Percentiles rank a stretch among this genome's conserved stretches.
Conservation (phyloP, 2,888 invertebrate species). For the Drosophila anomelani region DNA sequence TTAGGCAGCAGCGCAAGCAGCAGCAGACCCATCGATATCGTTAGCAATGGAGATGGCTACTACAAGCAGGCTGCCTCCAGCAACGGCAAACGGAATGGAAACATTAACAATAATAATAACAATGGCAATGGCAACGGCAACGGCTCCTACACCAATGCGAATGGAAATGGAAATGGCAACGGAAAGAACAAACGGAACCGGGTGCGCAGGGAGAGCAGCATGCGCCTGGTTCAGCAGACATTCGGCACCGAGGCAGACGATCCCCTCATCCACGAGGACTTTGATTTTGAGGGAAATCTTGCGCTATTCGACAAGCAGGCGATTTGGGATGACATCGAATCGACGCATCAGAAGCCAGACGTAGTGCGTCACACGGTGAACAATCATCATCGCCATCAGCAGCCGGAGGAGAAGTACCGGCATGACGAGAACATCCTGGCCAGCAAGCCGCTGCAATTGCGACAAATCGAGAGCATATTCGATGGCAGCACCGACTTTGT, state of each 20-base stretch:
- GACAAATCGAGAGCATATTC: constrained; percentile 88
- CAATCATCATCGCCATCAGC: constrained; percentile 75
- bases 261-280: constrained; percentile 87
- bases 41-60: constrained; percentile 57
- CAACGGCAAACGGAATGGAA: constrained; percentile 36
- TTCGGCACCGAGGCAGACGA: constrained; percentile 84
- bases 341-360: constrained; percentile 74
- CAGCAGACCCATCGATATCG: constrained; percentile 83
- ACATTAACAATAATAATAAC: constrained; percentile 49
- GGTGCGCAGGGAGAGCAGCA: constrained; percentile 78
- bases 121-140: constrained; percentile 52
- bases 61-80: constrained; percentile 74
- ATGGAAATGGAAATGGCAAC: constrained; percentile 54
- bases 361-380: constrained; percentile 84
- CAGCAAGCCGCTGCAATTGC: constrained; percentile 87
- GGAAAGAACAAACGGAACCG: constrained; percentile 72
- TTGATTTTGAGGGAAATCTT: constrained; percentile 97
- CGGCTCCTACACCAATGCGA: constrained; percentile 51
- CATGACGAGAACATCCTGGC: constrained; percentile 95
- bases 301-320: constrained; percentile 95
- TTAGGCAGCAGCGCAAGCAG: constrained; percentile 45
- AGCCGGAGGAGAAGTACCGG: constrained; percentile 86
- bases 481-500: constrained; percentile 82
- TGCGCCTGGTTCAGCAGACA: constrained; percentile 78
- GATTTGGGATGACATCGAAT: constrained; percentile 90